Conservation (phyloP, 2,113 vertebrate species). For the Myrmecophaga tridactyla region DNA sequence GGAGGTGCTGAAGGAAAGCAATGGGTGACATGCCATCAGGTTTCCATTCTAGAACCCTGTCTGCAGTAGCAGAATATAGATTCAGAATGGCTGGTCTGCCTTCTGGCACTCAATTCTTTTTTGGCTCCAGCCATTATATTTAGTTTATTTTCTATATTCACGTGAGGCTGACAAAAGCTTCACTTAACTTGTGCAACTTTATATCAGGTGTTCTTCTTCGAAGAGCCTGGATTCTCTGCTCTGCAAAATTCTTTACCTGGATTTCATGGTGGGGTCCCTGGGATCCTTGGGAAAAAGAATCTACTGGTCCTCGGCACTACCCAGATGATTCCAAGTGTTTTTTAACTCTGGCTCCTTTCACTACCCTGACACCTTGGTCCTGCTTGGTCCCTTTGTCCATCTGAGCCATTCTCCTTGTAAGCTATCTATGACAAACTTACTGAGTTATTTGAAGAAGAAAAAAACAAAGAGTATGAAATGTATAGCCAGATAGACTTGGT, state of each 20-base stretch:
- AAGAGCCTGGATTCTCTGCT: background rate
- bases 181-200: background rate
- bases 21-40: background rate
- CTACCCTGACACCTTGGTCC: background rate
- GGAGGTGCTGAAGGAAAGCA: accelerated
- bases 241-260: background rate
- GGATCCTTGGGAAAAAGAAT: background rate
- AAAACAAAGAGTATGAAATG: background rate
- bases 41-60: too few relatives aligned
- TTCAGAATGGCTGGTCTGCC: too few relatives aligned
- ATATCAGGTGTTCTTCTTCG: background rate
- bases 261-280: background rate
- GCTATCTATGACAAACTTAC: background rate
- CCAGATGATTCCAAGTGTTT: background rate
- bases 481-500: background rate
- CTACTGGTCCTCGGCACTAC: background rate
- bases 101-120: too few relatives aligned
- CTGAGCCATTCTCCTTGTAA: background rate
- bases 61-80: too few relatives aligned
- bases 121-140: background rate
- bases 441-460: background rate
- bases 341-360: too few relatives aligned
- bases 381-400: background rate
- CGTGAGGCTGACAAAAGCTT: background rate
- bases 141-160: background rate